Conservation (phyloP, 2,113 vertebrate species). For the Diphyllodes magnificus region DNA sequence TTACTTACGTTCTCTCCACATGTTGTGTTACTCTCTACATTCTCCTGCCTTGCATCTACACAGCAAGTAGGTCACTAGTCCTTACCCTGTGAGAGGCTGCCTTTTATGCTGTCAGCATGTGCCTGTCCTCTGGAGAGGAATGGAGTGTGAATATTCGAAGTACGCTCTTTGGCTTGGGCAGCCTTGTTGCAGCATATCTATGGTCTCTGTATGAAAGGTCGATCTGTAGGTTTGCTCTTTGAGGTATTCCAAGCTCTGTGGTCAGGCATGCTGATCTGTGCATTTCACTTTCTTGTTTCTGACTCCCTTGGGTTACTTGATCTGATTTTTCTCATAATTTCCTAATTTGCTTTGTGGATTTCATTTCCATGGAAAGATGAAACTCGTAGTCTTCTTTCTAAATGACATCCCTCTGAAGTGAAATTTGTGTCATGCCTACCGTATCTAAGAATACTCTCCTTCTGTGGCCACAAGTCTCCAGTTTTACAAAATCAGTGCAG, state of each 20-base stretch:
- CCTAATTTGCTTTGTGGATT: background rate
- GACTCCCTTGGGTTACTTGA: background rate
- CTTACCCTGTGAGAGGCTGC: background rate
- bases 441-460: background rate
- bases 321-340: background rate
- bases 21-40: background rate
- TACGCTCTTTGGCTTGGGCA: background rate
- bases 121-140: background rate
- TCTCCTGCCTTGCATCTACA: background rate
- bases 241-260: background rate
- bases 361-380: background rate
- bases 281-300: background rate
- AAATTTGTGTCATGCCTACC: background rate
- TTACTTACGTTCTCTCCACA: background rate
- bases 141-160: background rate
- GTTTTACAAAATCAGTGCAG: background rate
- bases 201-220: background rate
- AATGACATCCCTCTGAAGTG: background rate
- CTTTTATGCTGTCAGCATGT: background rate
- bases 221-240: background rate
- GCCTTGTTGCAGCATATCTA: background rate
- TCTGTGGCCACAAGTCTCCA: background rate
- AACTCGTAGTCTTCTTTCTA: background rate
- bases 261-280: background rate
- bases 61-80: background rate